A percentile compares a stretch with the other conserved stretches of the same genome.
phyloP scores from a whole-genome alignment of 2,113 vertebrate genomes.

The Phalacrocorax brasilianus region DNA sequence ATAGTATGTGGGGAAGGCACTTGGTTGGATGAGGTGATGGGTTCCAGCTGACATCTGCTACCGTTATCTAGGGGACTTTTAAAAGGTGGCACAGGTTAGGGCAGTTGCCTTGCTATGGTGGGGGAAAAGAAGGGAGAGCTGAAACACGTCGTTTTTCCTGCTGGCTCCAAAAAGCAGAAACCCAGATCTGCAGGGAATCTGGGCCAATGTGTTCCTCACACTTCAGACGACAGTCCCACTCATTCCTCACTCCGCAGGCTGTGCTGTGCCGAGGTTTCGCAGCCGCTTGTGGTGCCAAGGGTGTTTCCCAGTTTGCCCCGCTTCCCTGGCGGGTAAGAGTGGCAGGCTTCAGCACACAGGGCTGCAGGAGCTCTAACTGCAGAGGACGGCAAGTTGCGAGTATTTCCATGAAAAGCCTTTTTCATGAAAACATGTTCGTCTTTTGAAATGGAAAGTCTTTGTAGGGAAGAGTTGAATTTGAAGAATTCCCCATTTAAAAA shows the following conservation, averaged over 20 bases:
- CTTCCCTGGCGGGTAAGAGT: background rate
- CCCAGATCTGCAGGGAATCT: constrained; percentile 20
- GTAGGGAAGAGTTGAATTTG: background rate
- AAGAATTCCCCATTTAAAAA: background rate
- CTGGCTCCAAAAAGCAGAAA: background rate
- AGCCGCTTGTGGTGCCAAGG: rapidly evolving
- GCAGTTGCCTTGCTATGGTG: background rate
- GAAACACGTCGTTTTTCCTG: background rate
- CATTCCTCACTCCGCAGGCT: background rate
- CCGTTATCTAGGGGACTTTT: background rate
- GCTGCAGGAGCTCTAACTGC: background rate
- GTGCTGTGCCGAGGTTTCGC: background rate
- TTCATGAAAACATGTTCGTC: background rate
- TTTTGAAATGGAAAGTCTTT: background rate
- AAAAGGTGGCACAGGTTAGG: background rate
- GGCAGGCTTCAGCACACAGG: background rate
- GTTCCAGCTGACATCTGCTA: background rate
- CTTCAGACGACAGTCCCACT: background rate
- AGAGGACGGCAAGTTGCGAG: background rate
- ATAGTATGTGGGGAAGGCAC: background rate
- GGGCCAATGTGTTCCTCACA: constrained; percentile 53
- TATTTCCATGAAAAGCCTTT: background rate
- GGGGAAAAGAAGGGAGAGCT: background rate
- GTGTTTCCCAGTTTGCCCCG: background rate
- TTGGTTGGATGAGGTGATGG: background rate